These are phyloP conservation scores for Garrulus glandarius DNA, from an alignment of 2,797 vertebrate genomes.

Conservation along the genomic window DNA sequence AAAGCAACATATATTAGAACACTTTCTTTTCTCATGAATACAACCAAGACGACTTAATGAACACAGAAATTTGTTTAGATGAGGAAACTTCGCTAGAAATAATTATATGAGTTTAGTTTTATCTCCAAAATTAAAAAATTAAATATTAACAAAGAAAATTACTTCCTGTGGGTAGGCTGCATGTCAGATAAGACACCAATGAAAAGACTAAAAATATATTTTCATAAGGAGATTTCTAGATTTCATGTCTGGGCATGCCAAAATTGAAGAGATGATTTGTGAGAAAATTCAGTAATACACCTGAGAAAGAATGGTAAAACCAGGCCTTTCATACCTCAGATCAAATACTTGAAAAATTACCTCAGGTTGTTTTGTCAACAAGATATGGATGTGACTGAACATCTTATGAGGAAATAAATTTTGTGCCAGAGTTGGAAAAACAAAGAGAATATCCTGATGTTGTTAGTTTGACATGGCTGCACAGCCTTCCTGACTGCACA, in stretches of 20 bases:
- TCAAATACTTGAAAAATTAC: neutral
- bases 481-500: neutral
- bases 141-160: neutral
- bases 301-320: neutral
- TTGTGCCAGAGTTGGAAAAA: neutral
- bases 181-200: neutral
- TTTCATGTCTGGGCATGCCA: neutral
- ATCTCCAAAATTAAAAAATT: neutral
- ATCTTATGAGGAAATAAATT: neutral
- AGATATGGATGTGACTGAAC: neutral
- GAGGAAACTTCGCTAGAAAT: neutral
- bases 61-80: neutral
- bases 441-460: neutral
- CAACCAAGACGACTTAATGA: neutral
- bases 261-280: neutral
- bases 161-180: neutral
- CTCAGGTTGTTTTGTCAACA: neutral
- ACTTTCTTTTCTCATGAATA: neutral
- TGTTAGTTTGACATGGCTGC: rapidly evolving
- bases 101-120: neutral
- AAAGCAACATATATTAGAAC: neutral
- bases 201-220: neutral
- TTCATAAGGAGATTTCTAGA: neutral
- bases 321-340: neutral
- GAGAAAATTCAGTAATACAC: neutral